Conservation (phyloP, 92 coral and sea anemone species). For the Zoanthus sansibaricus region DNA sequence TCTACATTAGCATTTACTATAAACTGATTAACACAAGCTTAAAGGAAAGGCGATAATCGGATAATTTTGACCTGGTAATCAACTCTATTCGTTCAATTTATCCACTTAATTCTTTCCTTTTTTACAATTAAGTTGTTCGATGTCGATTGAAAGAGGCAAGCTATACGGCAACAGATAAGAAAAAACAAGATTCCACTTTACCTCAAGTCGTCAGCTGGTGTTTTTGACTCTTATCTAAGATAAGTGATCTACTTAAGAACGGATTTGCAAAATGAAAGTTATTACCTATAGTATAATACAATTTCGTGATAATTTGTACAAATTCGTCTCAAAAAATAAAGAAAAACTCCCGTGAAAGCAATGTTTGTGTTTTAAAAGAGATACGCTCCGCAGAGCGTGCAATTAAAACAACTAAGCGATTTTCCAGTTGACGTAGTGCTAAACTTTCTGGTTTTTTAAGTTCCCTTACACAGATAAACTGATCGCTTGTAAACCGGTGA, state of each 20-base stretch:
- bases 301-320: constrained; percentile 20
- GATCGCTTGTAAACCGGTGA: neutral
- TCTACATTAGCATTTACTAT: constrained; percentile 14
- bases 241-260: constrained; percentile 51
- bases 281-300: constrained; percentile 32
- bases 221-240: constrained; percentile 59
- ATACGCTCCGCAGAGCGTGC: neutral
- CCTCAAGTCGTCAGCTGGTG: constrained; percentile 49
- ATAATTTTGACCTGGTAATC: constrained; percentile 53
- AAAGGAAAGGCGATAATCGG: constrained; percentile 36
- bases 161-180: constrained; percentile 75
- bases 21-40: neutral
- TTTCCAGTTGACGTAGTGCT: constrained; percentile 11
- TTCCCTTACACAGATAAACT: constrained; percentile 19
- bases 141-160: constrained; percentile 69
- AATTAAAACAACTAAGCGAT: neutral
- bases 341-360: neutral
- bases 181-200: constrained; percentile 50
- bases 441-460: neutral
- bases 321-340: neutral
- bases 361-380: constrained; percentile 1
- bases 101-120: constrained; percentile 59
- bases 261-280: constrained; percentile 62
- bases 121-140: constrained; percentile 84
- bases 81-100: constrained; percentile 27